Evolutionary conservation across 2,797 vertebrate genomes (phyloP).

Genomic region (Chanos chanos): DNA sequence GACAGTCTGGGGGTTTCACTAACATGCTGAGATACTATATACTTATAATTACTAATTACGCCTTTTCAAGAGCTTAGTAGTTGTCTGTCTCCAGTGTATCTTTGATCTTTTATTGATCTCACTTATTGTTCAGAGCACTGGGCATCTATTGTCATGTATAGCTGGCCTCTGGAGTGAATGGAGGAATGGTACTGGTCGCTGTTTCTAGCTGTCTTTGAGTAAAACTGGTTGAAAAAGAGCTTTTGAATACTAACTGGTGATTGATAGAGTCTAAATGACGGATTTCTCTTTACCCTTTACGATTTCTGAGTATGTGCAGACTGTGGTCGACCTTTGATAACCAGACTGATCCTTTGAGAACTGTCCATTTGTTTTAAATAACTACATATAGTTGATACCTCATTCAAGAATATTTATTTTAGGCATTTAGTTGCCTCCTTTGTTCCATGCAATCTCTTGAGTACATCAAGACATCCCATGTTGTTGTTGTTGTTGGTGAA

Average conservation of each 20-base stretch:
- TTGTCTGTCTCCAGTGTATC: constrained; percentile 40
- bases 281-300: not conserved
- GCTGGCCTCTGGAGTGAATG: not conserved
- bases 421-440: no score
- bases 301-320: not conserved
- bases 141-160: constrained; percentile 15
- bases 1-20: not conserved
- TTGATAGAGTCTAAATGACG: not conserved
- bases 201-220: constrained; percentile 31
- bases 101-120: constrained; percentile 50
- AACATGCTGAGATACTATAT: not conserved
- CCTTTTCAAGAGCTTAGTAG: constrained; percentile 46
- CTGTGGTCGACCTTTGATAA: no score
- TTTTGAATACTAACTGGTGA: no score
- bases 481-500: no score
- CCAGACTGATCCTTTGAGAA: no score
- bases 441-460: no score
- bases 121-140: constrained; percentile 41
- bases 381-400: no score
- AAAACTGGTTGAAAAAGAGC: not conserved
- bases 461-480: no score
- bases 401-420: no score
- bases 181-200: constrained; percentile 38
- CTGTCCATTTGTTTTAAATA: no score
- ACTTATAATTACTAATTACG: not conserved